Percentiles rank a stretch among this genome's conserved stretches.
phyloP scores from a whole-genome alignment of 2,888 invertebrate genomes.

The Synergus umbraculus region DNA sequence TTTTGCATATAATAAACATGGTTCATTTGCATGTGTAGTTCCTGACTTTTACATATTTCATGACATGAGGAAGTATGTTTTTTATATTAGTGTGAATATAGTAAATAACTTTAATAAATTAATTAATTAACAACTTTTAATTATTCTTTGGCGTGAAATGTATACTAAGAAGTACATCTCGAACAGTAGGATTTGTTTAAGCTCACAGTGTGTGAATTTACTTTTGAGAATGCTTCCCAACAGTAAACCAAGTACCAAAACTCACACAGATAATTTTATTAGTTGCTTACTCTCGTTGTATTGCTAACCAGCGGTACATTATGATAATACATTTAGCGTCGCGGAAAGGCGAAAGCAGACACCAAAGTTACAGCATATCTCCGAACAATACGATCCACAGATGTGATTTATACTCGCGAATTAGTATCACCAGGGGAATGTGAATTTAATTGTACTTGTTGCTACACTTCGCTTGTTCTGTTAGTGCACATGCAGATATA shows the following conservation, averaged over 20 bases:
- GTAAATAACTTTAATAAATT: too few species aligned
- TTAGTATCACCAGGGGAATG: conserved; percentile 49
- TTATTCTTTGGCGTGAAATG: too few species aligned
- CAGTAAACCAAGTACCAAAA: conserved; percentile 60
- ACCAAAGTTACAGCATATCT: conserved; percentile 51
- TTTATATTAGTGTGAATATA: neutral
- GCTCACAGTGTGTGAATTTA: neutral
- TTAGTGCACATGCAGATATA: neutral
- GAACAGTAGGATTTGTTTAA: neutral
- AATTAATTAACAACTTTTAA: neutral
- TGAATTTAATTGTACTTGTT: conserved; percentile 55
- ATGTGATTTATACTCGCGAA: conserved; percentile 52
- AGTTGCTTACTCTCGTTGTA: conserved; percentile 64
- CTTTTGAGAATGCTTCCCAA: neutral
- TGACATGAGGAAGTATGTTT: neutral
- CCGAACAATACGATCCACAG: conserved; percentile 47
- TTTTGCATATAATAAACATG: conserved; percentile 15
- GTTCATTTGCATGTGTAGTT: neutral
- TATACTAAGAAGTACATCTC: neutral
- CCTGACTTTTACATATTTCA: neutral
- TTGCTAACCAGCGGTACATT: conserved; percentile 65
- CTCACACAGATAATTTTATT: conserved; percentile 64
- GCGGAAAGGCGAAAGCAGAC: conserved; percentile 50
- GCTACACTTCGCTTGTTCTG: conserved; percentile 45
- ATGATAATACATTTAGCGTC: conserved; percentile 62